Conservation (phyloP, 1,140 invertebrate species). For the Neodiprion fabricii region DNA sequence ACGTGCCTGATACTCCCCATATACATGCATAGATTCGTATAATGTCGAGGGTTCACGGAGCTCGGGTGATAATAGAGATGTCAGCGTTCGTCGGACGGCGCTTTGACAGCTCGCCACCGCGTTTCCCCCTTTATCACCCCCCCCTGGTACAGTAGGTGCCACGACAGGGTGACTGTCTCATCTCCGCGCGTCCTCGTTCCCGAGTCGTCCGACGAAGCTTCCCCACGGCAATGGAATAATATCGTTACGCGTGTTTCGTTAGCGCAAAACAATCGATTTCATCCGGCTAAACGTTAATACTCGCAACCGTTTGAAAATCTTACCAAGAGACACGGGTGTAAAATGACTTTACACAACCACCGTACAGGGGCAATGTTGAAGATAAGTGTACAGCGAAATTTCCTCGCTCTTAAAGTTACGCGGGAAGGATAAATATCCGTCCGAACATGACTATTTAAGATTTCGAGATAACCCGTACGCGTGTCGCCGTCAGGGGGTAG, state of each 20-base stretch:
- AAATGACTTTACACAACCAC: too few species aligned
- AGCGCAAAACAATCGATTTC: too few species aligned
- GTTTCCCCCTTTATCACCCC: slow-evolving; percentile 28
- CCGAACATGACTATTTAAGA: slow-evolving; percentile 53
- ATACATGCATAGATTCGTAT: slow-evolving; percentile 18
- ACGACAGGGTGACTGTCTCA: too few species aligned
- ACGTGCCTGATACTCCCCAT: slow-evolving; percentile 16
- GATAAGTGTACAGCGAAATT: background rate
- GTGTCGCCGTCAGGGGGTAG: slow-evolving; percentile 36
- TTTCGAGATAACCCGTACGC: slow-evolving; percentile 53
- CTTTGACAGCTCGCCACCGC: slow-evolving; percentile 52
- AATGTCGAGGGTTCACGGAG: slow-evolving; percentile 28
- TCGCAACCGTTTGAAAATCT: background rate
- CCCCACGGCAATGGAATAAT: too few species aligned
- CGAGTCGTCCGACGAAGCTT: too few species aligned
- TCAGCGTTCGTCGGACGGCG: slow-evolving; percentile 52
- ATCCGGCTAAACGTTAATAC: too few species aligned
- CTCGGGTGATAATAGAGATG: slow-evolving; percentile 59
- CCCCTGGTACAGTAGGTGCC: too few species aligned
- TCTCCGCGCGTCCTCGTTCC: too few species aligned
- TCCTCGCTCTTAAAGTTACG: background rate
- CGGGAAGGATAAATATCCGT: background rate
- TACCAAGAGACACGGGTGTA: background rate
- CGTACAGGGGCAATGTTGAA: background rate
- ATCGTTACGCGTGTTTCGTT: too few species aligned